Evolutionary conservation across 2,797 vertebrate species (phyloP).

Genomic region (Rhodeus uyekii): DNA sequence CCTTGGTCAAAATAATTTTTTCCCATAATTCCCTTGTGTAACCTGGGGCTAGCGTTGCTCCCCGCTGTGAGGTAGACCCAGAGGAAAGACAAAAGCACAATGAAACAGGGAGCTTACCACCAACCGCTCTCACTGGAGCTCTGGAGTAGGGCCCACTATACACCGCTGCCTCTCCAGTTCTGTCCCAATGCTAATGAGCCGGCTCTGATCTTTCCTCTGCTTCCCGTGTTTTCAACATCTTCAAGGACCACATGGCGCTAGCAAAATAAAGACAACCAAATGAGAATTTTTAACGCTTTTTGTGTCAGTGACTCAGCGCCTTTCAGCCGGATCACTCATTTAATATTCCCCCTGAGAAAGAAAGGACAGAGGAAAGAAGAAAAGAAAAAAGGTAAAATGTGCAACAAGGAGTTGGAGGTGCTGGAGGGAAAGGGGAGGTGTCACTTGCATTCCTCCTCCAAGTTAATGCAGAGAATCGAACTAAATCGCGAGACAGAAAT

Average conservation of each 20-base stretch:
- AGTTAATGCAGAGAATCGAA: slow-evolving; percentile 28
- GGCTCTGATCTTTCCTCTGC: slow-evolving; percentile 97
- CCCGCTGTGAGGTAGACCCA: slow-evolving; percentile 83
- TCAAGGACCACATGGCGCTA: slow-evolving; percentile 99
- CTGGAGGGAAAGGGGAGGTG: slow-evolving; percentile 26
- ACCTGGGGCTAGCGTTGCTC: slow-evolving; percentile 86
- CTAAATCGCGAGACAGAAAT: slow-evolving; percentile 7
- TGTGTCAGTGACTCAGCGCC: slow-evolving; percentile 83
- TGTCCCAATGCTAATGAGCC: slow-evolving; percentile 97
- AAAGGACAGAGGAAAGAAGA: slow-evolving; percentile 61
- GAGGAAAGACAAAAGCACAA: slow-evolving; percentile 97
- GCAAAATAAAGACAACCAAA: slow-evolving; percentile 99
- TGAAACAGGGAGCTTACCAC: slow-evolving; percentile 89
- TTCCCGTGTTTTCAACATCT: slow-evolving; percentile 98
- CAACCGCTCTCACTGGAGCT: slow-evolving; percentile 76
- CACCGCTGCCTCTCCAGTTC: slow-evolving; percentile 93
- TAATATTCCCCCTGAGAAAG: slow-evolving; percentile 88
- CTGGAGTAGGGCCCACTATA: slow-evolving; percentile 85
- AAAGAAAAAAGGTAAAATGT: slow-evolving; percentile 61
- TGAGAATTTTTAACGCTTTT: slow-evolving; percentile 98
- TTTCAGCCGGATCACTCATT: slow-evolving; percentile 87
- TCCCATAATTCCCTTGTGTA: slow-evolving; percentile 90
- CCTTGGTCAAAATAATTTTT: slow-evolving; percentile 44
- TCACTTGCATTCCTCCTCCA: slow-evolving; percentile 40
- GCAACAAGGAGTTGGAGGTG: slow-evolving; percentile 66